phyloP scores from a whole-genome alignment of 53 echinoderm and acorn worm species.

The Antedon mediterranea region DNA sequence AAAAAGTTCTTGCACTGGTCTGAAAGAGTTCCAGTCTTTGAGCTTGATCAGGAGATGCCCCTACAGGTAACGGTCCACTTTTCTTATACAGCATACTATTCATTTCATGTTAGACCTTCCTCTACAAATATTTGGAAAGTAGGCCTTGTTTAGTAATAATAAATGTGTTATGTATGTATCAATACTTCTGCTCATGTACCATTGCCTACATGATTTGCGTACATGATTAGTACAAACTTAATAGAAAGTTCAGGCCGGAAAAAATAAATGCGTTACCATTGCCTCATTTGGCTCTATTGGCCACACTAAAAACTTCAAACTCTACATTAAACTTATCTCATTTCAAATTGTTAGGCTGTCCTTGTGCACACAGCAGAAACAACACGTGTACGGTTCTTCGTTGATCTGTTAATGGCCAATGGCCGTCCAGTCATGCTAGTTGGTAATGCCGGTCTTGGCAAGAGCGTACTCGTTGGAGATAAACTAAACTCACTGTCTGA shows the following conservation, averaged over 20 bases:
- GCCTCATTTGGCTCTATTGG: too few relatives aligned
- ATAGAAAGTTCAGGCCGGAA: too few relatives aligned
- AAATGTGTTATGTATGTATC: too few relatives aligned
- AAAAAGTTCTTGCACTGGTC: constrained; percentile 94
- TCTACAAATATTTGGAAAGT: too few relatives aligned
- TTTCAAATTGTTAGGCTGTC: constrained; percentile 48
- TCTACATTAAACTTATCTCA: background rate
- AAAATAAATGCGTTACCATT: too few relatives aligned
- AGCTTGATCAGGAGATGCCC: constrained; percentile 87
- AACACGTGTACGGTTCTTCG: constrained; percentile 66
- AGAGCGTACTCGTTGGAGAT: constrained; percentile 86
- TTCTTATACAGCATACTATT: too few relatives aligned
- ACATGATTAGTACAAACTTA: too few relatives aligned
- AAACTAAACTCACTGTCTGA: constrained; percentile 56
- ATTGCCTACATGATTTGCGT: too few relatives aligned
- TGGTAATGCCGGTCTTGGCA: constrained; percentile 90
- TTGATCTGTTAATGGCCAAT: constrained; percentile 73
- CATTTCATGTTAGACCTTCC: too few relatives aligned
- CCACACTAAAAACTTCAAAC: background rate
- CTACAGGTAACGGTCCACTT: constrained; percentile 92
- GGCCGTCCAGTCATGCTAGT: constrained; percentile 86
- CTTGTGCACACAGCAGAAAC: constrained; percentile 88
- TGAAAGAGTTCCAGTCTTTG: constrained; percentile 81
- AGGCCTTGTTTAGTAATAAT: too few relatives aligned
- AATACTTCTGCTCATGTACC: too few relatives aligned